Conservation (phyloP, 2,797 vertebrate genomes). For the Pseudochirops cupreus region DNA sequence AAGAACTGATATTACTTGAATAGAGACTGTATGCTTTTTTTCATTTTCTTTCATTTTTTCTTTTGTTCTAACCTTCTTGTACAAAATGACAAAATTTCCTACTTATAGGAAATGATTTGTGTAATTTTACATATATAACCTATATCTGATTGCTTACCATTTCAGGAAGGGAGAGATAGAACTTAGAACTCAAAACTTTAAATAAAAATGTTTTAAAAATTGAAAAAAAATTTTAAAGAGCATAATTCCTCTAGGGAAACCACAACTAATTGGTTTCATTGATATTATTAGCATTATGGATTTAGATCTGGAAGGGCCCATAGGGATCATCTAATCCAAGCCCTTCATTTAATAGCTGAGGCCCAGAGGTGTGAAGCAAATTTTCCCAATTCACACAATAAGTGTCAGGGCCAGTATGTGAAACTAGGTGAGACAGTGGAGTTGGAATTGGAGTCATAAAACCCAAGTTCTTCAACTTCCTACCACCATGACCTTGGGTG, state of each 20-base stretch:
- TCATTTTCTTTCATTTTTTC: neutral
- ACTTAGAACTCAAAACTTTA: neutral
- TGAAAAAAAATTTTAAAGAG: neutral
- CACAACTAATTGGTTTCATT: constrained; percentile 20
- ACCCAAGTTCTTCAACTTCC: neutral
- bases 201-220: too few species aligned
- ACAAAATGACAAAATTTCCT: too few species aligned
- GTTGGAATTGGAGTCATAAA: neutral
- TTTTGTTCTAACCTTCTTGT: neutral
- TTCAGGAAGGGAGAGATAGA: neutral
- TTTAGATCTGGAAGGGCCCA: neutral
- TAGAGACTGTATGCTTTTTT: neutral
- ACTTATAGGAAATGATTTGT: too few species aligned
- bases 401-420: neutral
- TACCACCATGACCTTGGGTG: neutral
- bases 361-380: neutral
- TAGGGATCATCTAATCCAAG: neutral
- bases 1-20: neutral
- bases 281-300: constrained; percentile 1
- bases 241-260: constrained; percentile 8
- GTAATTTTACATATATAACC: neutral
- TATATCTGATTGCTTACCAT: neutral
- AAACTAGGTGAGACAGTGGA: neutral
- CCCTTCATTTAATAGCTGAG: too few species aligned
- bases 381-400: neutral